Conservation (phyloP, 2,113 vertebrate species). For the Nerophis lumbriciformis region DNA sequence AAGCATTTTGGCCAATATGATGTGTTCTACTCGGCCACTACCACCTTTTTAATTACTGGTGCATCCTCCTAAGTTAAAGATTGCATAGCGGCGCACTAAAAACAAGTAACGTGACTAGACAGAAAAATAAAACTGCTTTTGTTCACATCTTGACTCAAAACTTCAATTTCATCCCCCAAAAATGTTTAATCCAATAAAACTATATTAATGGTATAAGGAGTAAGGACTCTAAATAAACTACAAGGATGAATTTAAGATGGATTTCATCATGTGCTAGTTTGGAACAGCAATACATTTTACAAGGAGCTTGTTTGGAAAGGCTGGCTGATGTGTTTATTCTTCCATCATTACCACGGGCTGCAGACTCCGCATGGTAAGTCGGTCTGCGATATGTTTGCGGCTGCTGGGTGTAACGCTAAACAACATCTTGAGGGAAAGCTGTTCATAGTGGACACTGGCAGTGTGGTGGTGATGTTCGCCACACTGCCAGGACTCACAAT, state of each 20-base stretch:
- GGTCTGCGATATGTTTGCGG: slow-evolving; percentile 13
- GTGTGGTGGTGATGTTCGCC: slow-evolving; percentile 31
- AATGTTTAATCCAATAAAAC: too few relatives aligned
- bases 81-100: too few relatives aligned
- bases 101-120: too few relatives aligned
- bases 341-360: slow-evolving; percentile 41
- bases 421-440: slow-evolving; percentile 59
- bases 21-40: too few relatives aligned
- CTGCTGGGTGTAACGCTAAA: slow-evolving; percentile 43
- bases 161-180: too few relatives aligned
- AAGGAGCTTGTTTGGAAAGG: slow-evolving; percentile 4
- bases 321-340: slow-evolving; percentile 39
- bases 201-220: too few relatives aligned
- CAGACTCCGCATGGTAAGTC: slow-evolving; percentile 43
- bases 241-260: neutral
- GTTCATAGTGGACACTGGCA: slow-evolving; percentile 41
- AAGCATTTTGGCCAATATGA: too few relatives aligned
- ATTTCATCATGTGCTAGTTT: neutral
- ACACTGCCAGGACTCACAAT: slow-evolving; percentile 35
- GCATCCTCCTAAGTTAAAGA: too few relatives aligned
- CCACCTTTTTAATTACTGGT: too few relatives aligned
- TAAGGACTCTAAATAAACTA: neutral
- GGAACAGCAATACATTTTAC: slow-evolving; percentile 18
- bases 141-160: too few relatives aligned
- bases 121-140: too few relatives aligned